Evolutionary conservation across 2,888 invertebrate genomes (phyloP).

Genomic region (Dryomyza anilis): DNA sequence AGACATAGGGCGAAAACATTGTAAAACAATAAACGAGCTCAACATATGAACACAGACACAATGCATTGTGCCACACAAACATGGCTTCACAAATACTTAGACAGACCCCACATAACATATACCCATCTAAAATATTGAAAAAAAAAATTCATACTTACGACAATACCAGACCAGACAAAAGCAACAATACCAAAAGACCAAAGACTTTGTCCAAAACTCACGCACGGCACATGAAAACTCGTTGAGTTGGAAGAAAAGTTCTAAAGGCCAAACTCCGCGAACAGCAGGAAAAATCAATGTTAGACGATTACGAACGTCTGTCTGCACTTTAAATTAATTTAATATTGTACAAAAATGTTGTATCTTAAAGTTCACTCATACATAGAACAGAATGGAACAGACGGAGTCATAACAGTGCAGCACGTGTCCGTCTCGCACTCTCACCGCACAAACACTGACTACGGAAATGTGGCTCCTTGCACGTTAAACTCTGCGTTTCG

Average conservation of each 20-base stretch:
- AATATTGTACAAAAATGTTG: too few species aligned
- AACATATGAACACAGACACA: neutral
- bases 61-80: too few species aligned
- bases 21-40: neutral
- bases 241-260: too few species aligned
- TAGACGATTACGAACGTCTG: neutral
- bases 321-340: neutral
- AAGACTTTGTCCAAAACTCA: too few species aligned
- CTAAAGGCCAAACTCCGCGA: too few species aligned
- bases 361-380: too few species aligned
- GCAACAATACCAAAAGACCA: too few species aligned
- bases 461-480: neutral
- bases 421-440: conserved; percentile 6
- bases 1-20: neutral
- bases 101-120: neutral
- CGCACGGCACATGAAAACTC: too few species aligned
- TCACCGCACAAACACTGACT: neutral
- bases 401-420: neutral
- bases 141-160: conserved; percentile 15
- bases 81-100: neutral
- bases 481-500: neutral
- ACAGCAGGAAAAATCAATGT: neutral
- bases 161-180: conserved; percentile 3
- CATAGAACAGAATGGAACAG: too few species aligned
- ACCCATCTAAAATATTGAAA: neutral